Percentiles rank a stretch among this genome's conserved stretches.
phyloP scores from a whole-genome alignment of 2,113 vertebrate genomes.

The Pandion haliaetus region DNA sequence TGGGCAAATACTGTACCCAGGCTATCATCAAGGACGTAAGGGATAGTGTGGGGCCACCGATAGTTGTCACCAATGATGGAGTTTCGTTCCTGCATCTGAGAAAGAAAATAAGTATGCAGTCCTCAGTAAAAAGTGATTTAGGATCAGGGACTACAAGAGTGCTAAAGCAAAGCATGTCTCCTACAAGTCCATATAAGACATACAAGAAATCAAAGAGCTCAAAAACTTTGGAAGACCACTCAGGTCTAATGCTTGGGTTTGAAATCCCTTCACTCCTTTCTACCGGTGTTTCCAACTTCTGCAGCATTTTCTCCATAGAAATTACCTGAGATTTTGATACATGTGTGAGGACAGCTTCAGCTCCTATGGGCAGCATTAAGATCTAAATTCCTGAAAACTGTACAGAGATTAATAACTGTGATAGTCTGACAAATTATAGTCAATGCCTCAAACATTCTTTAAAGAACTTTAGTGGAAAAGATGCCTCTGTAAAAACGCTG shows the following conservation, averaged over 20 bases:
- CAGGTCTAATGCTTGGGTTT: background rate
- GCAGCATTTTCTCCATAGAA: background rate
- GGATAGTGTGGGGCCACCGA: slow-evolving; percentile 86
- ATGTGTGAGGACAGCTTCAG: background rate
- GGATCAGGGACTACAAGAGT: background rate
- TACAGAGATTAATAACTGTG: background rate
- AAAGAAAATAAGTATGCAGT: background rate
- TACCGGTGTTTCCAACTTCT: background rate
- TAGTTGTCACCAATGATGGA: slow-evolving; percentile 86
- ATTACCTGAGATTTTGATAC: background rate
- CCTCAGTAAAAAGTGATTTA: background rate
- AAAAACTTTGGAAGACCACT: background rate
- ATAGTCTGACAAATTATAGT: too few species aligned
- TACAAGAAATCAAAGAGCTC: background rate
- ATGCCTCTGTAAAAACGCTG: too few species aligned
- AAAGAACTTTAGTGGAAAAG: too few species aligned
- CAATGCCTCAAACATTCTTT: too few species aligned
- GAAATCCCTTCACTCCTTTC: background rate
- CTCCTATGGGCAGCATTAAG: background rate
- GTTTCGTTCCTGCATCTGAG: slow-evolving; percentile 75
- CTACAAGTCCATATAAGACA: background rate
- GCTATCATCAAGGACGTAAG: slow-evolving; percentile 87
- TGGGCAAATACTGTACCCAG: slow-evolving; percentile 76
- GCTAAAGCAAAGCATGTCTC: background rate
- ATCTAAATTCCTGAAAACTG: background rate